phyloP scores from a whole-genome alignment of 2,888 invertebrate genomes.

The Caenorhabditis sp. region DNA sequence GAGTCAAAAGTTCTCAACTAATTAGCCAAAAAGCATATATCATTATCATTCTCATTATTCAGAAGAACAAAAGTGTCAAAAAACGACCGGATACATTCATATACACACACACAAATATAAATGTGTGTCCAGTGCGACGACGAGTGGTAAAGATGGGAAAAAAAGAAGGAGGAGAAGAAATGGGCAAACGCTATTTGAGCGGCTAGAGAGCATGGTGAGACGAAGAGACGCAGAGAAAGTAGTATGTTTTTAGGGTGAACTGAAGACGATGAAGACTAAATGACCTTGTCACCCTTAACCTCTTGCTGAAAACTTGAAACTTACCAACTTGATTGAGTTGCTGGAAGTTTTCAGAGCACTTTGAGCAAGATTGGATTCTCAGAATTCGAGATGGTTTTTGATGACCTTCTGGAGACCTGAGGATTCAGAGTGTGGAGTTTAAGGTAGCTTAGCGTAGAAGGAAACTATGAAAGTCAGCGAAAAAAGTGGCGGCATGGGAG shows the following conservation, averaged over 20 bases:
- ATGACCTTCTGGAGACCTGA: no score
- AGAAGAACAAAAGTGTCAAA: constrained; percentile 1
- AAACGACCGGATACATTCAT: constrained; percentile 1
- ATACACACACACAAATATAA: background rate
- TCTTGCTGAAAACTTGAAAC: background rate
- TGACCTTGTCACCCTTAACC: constrained; percentile 1
- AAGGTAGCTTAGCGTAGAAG: no score
- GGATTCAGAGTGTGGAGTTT: background rate
- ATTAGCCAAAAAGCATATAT: background rate
- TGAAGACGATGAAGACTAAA: background rate
- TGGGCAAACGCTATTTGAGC: background rate
- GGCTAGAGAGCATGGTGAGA: background rate
- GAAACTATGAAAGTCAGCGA: background rate
- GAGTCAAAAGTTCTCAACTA: background rate
- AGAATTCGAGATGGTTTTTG: no score
- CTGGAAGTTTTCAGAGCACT: no score
- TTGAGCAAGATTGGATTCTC: no score
- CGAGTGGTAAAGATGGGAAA: constrained; percentile 1
- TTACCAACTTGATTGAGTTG: background rate
- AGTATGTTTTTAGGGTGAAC: background rate
- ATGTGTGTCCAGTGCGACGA: background rate
- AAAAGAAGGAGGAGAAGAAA: constrained; percentile 2
- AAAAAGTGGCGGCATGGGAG: background rate
- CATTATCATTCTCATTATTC: background rate
- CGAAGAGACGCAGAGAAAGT: constrained; percentile 1